These are phyloP conservation scores for Netelia virgata DNA, from an alignment of 2,888 invertebrate species.

Conservation along the genomic window DNA sequence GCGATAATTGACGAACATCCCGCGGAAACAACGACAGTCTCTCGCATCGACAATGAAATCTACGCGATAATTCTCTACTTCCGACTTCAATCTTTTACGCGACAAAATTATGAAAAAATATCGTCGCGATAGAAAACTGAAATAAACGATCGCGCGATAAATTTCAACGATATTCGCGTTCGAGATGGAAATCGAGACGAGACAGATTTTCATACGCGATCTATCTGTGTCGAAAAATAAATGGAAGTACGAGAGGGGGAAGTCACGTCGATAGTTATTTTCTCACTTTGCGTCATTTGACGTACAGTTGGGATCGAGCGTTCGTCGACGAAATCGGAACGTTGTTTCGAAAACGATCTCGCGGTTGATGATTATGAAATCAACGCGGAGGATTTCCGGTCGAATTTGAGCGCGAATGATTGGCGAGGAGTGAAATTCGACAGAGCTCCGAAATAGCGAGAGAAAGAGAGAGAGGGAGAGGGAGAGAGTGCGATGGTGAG, in stretches of 20 bases:
- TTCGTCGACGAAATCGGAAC: neutral
- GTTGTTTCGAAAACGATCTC: neutral
- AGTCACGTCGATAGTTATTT: neutral
- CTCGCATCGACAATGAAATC: neutral
- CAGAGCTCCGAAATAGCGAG: conserved; percentile 17
- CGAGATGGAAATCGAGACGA: too few relatives aligned
- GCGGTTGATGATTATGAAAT: conserved; percentile 7
- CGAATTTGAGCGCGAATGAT: conserved; percentile 32
- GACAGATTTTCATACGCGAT: neutral
- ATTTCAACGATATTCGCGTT: too few relatives aligned
- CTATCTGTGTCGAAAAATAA: neutral
- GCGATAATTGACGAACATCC: neutral
- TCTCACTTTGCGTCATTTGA: too few relatives aligned
- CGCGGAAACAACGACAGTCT: neutral
- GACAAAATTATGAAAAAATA: neutral
- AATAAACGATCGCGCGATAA: too few relatives aligned
- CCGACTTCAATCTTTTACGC: neutral
- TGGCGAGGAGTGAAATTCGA: conserved; percentile 14
- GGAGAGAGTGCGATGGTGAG: conserved; percentile 25
- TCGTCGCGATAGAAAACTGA: too few relatives aligned
- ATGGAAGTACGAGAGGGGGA: neutral
- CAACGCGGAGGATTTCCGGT: neutral
- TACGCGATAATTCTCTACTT: neutral
- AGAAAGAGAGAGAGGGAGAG: too few relatives aligned
- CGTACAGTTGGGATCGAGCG: neutral